Base-by-base conservation (phyloP, 2,113 vertebrate species). In the Chloebia gouldiae region DNA sequence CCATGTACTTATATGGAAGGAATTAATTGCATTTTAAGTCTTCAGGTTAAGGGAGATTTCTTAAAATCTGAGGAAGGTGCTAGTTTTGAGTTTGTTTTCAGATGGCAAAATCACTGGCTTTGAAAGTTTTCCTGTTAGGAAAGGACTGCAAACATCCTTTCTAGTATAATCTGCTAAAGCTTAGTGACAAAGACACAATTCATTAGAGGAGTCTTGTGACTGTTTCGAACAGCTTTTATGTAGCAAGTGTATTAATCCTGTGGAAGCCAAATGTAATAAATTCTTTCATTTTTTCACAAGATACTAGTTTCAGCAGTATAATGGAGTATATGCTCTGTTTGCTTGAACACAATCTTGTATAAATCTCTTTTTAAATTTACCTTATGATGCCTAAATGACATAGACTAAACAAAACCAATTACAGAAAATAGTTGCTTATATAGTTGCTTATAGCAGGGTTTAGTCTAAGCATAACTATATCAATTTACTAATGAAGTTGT, bases 181-280 rank as follows among this genome's bases (percentile, higher is more conserved):
- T 79, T 80, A 37, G 30, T 81, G 53, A 93, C 84, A 87, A 90
- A 81, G 87, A 57, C 57, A 8, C 31, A 68, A 65, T 96, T 96
- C 53, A 95, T 82, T 91, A 69, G 40, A 45, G 23, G 64, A 64
- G 33, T 69, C 93, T 92, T 93, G 88, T 94, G 95, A 93, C 78
- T 49, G 31, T 82, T 85, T 35, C 77, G 57, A 88, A 61, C 44
- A 80, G 90, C 61, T 96, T 94, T 93, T 81, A n/a, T 68, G 56
- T 69, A 53, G 60, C 68, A 71, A 94, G 35, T 75, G 9, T 68
- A 64, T 68, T 93, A 95, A 90, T 91, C 61, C 70, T 73, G 47
- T 61, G 80, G 73, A 84, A 88, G 59, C 33, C 44, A 71, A 53
- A 56, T 51, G 35, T 65, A 60, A 69, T 49, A 86, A 88, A 56